These are phyloP conservation scores for Erethizon dorsatum DNA, from an alignment of 2,797 vertebrate genomes.

Conservation along the genomic window DNA sequence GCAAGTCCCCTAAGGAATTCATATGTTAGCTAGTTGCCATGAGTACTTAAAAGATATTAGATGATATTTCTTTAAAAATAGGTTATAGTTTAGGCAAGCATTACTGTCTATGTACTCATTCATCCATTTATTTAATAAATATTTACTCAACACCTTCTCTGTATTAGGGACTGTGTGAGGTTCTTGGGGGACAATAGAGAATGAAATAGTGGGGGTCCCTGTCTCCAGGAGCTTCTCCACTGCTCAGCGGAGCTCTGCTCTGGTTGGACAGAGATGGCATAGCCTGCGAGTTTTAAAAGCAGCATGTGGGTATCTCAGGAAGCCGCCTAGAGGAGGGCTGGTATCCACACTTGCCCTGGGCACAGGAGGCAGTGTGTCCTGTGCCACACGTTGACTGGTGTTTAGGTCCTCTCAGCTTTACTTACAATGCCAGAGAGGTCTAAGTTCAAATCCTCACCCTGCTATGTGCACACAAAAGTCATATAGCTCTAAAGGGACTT, in stretches of 20 bases:
- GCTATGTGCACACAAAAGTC: background rate
- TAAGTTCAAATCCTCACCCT: background rate
- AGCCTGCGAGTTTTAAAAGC: background rate
- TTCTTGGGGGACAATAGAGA: background rate
- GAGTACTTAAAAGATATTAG: conserved; percentile 54
- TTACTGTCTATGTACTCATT: conserved; percentile 56
- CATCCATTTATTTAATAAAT: conserved; percentile 56
- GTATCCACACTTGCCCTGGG: fast-evolving
- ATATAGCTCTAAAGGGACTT: background rate
- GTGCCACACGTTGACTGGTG: fast-evolving
- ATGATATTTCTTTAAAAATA: conserved; percentile 63
- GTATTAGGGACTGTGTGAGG: background rate
- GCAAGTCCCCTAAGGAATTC: conserved; percentile 66
- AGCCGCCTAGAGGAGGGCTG: background rate
- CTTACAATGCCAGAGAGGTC: background rate
- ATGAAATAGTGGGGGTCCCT: background rate
- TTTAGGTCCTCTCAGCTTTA: background rate
- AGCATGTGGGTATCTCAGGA: background rate
- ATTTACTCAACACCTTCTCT: conserved; percentile 45
- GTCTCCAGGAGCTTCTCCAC: background rate
- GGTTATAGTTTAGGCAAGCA: conserved; percentile 27
- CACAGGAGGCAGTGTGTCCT: background rate
- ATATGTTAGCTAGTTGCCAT: conserved; percentile 42
- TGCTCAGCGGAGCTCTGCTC: background rate
- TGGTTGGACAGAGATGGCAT: background rate